phyloP scores from a whole-genome alignment of 1,140 invertebrate genomes.

The Argopecten irradians region DNA sequence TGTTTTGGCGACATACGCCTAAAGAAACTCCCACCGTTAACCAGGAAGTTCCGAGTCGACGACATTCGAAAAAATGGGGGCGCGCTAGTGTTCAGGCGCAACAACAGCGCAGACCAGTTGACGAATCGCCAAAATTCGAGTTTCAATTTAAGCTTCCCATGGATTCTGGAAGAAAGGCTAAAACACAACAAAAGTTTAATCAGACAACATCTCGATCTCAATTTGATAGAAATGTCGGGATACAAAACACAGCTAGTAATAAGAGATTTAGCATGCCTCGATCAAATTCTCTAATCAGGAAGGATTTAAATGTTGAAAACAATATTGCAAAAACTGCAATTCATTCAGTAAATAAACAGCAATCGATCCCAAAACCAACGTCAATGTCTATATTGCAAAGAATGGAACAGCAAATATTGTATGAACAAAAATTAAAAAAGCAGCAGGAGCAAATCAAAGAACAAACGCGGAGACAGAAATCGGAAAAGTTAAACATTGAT shows the following conservation, averaged over 20 bases:
- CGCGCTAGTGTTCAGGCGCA: neutral
- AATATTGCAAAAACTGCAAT: neutral
- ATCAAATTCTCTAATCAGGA: neutral
- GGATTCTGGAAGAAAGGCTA: neutral
- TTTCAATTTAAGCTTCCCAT: neutral
- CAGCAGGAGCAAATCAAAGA: neutral
- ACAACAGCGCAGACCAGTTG: neutral
- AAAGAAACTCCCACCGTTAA: neutral
- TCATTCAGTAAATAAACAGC: neutral
- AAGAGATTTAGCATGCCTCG: neutral
- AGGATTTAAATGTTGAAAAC: neutral
- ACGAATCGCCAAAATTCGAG: neutral
- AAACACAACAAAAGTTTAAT: neutral
- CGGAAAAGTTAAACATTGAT: neutral
- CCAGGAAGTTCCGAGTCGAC: neutral
- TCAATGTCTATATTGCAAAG: neutral
- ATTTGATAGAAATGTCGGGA: neutral
- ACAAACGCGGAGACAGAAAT: neutral
- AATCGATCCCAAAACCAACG: neutral
- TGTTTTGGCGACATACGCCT: neutral
- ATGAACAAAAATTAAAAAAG: constrained; percentile 1
- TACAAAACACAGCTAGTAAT: neutral
- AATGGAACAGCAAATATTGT: neutral
- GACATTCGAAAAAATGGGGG: neutral
- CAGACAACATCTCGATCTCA: neutral